Percentiles rank a stretch among this genome's conserved stretches.
phyloP scores from a whole-genome alignment of 2,113 vertebrate species.

The Chrysemys picta region DNA sequence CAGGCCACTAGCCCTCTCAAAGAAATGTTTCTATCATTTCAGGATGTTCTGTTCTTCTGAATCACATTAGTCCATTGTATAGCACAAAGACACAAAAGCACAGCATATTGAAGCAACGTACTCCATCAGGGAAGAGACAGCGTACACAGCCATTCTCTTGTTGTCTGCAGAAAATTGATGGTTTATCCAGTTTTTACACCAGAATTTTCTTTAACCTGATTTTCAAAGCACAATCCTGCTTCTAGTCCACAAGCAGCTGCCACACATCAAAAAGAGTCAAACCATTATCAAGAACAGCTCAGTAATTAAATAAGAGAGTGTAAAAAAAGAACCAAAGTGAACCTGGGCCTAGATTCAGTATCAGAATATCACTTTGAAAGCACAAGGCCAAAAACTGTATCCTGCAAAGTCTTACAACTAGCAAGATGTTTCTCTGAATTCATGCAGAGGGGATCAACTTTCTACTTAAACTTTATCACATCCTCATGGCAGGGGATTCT shows the following conservation, averaged over 20 bases:
- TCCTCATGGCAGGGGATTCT: background rate
- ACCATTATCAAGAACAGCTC: background rate
- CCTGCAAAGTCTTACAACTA: background rate
- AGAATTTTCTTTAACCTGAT: background rate
- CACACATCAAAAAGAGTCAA: constrained; percentile 9
- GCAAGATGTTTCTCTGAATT: background rate
- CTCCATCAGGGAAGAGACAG: fast-evolving
- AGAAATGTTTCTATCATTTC: background rate
- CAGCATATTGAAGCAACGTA: fast-evolving
- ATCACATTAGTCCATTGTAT: fast-evolving
- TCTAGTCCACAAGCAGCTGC: background rate
- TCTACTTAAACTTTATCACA: background rate
- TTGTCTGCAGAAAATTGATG: fast-evolving
- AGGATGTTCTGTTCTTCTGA: background rate
- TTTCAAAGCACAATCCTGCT: background rate
- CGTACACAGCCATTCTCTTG: fast-evolving
- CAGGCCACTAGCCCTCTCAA: background rate
- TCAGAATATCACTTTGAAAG: background rate
- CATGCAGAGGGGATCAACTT: background rate
- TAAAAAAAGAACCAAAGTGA: background rate
- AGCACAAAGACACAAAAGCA: background rate
- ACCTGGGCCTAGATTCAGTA: background rate
- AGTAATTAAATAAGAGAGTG: constrained; percentile 27
- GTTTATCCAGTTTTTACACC: background rate
- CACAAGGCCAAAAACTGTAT: background rate